Percentiles rank a stretch among this genome's conserved stretches.
Evolutionary conservation across 2,888 invertebrate genomes (phyloP).

Genomic region (Toxonevra muliebris): DNA sequence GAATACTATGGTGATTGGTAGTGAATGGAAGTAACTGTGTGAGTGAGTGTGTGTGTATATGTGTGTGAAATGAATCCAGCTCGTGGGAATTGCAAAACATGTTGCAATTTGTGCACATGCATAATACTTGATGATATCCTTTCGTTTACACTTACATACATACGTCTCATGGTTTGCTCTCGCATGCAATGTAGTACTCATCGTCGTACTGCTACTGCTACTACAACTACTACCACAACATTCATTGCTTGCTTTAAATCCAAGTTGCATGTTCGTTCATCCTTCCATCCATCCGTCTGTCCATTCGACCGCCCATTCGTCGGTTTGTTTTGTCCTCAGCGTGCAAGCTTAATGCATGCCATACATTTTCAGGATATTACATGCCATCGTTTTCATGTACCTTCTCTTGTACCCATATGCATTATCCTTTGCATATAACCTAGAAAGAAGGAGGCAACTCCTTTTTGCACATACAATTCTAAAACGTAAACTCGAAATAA

Average conservation of each 20-base stretch:
- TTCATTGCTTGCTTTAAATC: neutral
- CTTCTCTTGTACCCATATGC: slow-evolving; percentile 3
- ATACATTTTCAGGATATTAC: slow-evolving; percentile 26
- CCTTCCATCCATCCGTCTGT: too few relatives aligned
- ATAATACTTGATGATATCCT: slow-evolving; percentile 12
- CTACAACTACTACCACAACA: neutral
- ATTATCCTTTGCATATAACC: neutral
- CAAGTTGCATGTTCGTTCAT: too few relatives aligned
- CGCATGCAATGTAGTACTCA: neutral
- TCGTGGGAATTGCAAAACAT: slow-evolving; percentile 28
- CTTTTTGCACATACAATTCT: neutral
- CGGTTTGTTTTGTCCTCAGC: too few relatives aligned
- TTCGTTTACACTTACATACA: neutral
- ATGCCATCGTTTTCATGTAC: slow-evolving; percentile 16
- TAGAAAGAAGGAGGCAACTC: too few relatives aligned
- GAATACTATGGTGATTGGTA: too few relatives aligned
- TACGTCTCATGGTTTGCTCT: slow-evolving; percentile 20
- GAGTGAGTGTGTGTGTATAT: neutral
- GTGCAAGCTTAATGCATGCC: slow-evolving; percentile 17
- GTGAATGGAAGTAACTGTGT: neutral
- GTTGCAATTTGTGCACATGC: slow-evolving; percentile 19
- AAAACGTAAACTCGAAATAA: slow-evolving; percentile 27
- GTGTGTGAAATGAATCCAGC: slow-evolving; percentile 17
- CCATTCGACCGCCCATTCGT: too few relatives aligned
- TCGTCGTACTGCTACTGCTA: neutral